Evolutionary conservation across 2,113 vertebrate species (phyloP).

Genomic region (Saccopteryx bilineata): DNA sequence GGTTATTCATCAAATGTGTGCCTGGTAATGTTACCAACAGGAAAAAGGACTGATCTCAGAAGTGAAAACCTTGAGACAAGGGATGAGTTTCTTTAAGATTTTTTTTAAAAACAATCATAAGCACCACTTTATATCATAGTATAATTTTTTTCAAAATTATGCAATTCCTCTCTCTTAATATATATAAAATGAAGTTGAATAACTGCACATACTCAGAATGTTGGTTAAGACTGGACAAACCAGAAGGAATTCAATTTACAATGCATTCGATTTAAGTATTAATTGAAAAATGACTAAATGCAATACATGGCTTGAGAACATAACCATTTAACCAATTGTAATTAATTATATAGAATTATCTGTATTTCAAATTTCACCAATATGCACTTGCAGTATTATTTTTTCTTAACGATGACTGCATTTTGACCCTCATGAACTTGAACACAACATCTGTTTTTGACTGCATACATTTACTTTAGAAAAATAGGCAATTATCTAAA

Average conservation of each 20-base stretch:
- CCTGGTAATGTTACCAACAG: neutral
- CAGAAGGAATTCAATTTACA: slow-evolving; percentile 48
- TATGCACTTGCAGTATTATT: neutral
- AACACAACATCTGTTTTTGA: slow-evolving; percentile 50
- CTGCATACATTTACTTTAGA: slow-evolving; percentile 7
- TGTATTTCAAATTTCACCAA: slow-evolving; percentile 40
- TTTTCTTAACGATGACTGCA: neutral
- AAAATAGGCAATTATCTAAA: slow-evolving; percentile 60
- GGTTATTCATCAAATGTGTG: neutral
- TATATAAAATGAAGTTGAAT: neutral
- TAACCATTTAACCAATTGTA: neutral
- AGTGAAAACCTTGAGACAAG: neutral
- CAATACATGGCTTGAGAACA: neutral
- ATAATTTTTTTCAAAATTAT: neutral
- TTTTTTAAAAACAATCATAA: neutral
- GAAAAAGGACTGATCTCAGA: neutral
- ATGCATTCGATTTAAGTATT: neutral
- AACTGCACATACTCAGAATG: neutral
- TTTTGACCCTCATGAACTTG: neutral
- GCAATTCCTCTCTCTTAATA: neutral
- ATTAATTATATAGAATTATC: slow-evolving; percentile 35
- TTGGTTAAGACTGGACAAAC: neutral
- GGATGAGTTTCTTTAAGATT: neutral
- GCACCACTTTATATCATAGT: neutral
- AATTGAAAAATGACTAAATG: neutral